Evolutionary conservation across 2,113 vertebrate genomes (phyloP).

Genomic region (Entomyzon cyanotis): DNA sequence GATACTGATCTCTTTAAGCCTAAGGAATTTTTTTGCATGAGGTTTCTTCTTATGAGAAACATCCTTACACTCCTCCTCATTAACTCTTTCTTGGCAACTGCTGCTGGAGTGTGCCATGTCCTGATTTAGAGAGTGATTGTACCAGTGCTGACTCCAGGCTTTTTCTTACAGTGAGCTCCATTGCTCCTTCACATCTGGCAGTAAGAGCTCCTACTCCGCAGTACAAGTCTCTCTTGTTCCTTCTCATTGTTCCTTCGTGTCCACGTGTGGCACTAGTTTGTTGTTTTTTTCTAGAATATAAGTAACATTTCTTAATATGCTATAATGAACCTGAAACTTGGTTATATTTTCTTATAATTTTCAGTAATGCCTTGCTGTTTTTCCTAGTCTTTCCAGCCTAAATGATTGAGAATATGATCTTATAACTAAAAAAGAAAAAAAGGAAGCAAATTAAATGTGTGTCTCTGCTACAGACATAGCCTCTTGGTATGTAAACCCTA

Average conservation of each 20-base stretch:
- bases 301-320: not conserved
- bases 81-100: not conserved
- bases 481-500: not conserved
- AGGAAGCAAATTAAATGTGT: not conserved
- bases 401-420: not conserved
- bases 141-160: not conserved
- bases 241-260: not conserved
- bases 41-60: not conserved
- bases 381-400: not conserved
- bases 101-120: not conserved
- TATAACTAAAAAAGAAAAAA: not conserved
- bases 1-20: not conserved
- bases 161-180: not conserved
- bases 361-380: not conserved
- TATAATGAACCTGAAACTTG: not conserved
- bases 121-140: not conserved
- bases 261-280: not conserved
- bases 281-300: not conserved
- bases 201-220: not conserved
- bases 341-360: not conserved
- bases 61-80: not conserved
- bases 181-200: not conserved
- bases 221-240: accelerated
- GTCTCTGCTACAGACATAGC: not conserved
- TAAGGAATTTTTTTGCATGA: not conserved